A percentile compares a stretch with the other conserved stretches of the same genome.
These are phyloP conservation scores for Isotomurus palustris DNA, from an alignment of 2,888 invertebrate species.

Conservation along the genomic window DNA sequence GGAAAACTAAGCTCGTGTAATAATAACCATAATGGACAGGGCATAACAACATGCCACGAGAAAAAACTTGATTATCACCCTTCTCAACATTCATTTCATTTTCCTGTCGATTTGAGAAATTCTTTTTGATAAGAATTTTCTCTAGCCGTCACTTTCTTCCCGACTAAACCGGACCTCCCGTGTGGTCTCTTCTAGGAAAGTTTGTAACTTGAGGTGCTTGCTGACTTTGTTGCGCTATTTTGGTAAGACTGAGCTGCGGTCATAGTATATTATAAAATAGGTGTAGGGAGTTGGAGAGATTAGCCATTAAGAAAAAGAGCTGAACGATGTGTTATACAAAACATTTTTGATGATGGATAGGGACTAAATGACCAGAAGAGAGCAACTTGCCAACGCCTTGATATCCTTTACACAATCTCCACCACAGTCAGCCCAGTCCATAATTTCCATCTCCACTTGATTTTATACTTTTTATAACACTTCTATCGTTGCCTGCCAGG, in stretches of 20 bases:
- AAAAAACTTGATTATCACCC: conserved; percentile 34
- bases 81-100: conserved; percentile 9
- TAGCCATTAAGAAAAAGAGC: no score
- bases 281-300: no score
- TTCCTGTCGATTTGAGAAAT: not conserved
- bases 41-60: not conserved
- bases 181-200: conserved; percentile 6
- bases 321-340: no score
- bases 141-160: not conserved
- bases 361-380: conserved; percentile 8
- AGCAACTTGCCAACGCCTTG: conserved; percentile 15
- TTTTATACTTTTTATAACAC: not conserved
- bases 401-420: conserved; percentile 14
- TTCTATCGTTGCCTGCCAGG: no score
- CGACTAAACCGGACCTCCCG: not conserved
- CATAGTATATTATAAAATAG: no score
- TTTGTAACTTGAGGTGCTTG: no score
- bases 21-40: not conserved
- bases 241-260: no score
- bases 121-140: not conserved
- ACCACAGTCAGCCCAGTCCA: no score
- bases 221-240: no score
- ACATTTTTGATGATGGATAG: conserved; percentile 11
- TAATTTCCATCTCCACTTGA: conserved; percentile 5
- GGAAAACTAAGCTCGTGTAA: not conserved